Evolutionary conservation across 2,797 vertebrate species (phyloP).

Genomic region (Prionace glauca): DNA sequence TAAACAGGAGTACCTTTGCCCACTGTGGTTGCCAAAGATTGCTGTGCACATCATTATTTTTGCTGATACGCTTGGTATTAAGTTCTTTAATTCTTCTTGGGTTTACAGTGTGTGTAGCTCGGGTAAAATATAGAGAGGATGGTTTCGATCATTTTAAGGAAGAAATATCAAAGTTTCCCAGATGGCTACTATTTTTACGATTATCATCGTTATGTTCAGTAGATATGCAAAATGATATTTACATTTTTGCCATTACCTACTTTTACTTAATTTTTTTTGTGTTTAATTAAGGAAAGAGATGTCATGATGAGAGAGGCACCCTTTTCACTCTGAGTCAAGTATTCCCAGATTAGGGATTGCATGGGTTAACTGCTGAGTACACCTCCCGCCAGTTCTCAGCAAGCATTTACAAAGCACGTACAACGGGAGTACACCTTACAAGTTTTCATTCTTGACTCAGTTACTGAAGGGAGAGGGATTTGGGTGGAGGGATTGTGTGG

Average conservation of each 20-base stretch:
- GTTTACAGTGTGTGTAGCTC: background rate
- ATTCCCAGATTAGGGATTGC: background rate
- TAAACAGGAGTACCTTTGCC: constrained; percentile 41
- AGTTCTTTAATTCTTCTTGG: constrained; percentile 14
- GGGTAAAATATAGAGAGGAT: background rate
- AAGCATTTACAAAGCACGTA: background rate
- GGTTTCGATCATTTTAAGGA: constrained; percentile 32
- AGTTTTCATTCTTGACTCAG: background rate
- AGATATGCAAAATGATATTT: background rate
- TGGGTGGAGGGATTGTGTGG: background rate
- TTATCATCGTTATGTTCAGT: background rate
- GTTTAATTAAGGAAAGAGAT: background rate
- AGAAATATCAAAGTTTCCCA: background rate
- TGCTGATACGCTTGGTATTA: constrained; percentile 41
- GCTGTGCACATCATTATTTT: constrained; percentile 42
- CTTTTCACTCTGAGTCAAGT: background rate
- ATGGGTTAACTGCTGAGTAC: background rate
- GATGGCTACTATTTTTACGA: constrained; percentile 5
- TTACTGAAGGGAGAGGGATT: background rate
- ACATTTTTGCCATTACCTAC: background rate
- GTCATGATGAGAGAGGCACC: background rate
- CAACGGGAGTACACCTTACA: background rate
- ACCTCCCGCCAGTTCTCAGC: background rate
- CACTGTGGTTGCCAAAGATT: constrained; percentile 37
- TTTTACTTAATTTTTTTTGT: background rate